phyloP scores from a whole-genome alignment of 2,797 vertebrate genomes.

The Hydrophis major region DNA sequence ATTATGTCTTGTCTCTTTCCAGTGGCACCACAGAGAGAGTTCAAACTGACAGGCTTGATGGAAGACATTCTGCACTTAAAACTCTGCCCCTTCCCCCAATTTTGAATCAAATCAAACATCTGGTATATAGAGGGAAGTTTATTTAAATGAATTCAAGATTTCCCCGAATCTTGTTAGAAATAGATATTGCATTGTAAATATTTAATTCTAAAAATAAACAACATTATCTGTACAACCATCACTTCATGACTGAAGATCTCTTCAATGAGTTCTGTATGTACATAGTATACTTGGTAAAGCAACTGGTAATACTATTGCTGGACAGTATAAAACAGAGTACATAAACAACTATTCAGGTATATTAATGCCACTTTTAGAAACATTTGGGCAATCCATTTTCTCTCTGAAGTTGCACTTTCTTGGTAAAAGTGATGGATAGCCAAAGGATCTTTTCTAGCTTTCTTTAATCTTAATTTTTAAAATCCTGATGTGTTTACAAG shows the following conservation, averaged over 20 bases:
- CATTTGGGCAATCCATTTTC: background rate
- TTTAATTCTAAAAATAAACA: slow-evolving; percentile 2
- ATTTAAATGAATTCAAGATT: slow-evolving; percentile 8
- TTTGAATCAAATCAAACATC: background rate
- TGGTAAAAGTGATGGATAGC: background rate
- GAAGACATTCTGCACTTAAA: background rate
- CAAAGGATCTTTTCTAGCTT: background rate
- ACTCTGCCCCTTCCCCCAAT: background rate
- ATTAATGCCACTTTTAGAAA: background rate
- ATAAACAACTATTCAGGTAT: background rate
- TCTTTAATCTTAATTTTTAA: background rate
- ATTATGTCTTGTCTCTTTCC: slow-evolving; percentile 13
- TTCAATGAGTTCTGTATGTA: background rate
- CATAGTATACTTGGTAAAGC: background rate
- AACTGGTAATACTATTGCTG: background rate
- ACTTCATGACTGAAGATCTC: background rate
- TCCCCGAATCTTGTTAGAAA: slow-evolving; percentile 10
- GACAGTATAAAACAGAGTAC: background rate
- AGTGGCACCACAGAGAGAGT: slow-evolving; percentile 34
- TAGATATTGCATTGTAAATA: background rate
- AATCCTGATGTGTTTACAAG: background rate
- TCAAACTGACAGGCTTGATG: slow-evolving; percentile 13
- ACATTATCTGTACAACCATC: background rate
- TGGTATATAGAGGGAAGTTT: slow-evolving; percentile 1
- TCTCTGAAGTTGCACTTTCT: background rate